phyloP scores from a whole-genome alignment of 2,113 vertebrate species.

The Ochotona princeps region DNA sequence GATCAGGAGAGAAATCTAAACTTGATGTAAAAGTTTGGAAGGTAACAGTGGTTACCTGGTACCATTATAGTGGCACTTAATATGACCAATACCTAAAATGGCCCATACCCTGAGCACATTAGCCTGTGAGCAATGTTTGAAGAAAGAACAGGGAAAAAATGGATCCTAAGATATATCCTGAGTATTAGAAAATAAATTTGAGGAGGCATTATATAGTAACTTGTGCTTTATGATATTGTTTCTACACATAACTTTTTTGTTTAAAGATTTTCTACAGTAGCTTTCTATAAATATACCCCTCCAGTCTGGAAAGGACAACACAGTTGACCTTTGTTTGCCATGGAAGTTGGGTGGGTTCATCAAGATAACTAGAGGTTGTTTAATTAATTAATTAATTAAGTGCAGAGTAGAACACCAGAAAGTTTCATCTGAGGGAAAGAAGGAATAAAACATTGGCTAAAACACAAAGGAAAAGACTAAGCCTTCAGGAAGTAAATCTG shows the following conservation, averaged over 20 bases:
- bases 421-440: not conserved
- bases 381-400: not conserved
- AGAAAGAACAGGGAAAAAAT: not conserved
- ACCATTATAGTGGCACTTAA: not conserved
- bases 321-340: not conserved
- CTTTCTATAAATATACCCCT: not conserved
- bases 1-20: not conserved
- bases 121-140: not conserved
- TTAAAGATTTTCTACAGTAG: not conserved
- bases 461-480: not conserved
- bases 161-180: not conserved
- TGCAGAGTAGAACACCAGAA: not conserved
- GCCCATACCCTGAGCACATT: not conserved
- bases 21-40: not conserved
- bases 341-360: not conserved
- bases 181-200: not conserved
- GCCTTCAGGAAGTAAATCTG: not conserved
- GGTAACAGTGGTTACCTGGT: not conserved
- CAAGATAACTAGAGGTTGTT: not conserved
- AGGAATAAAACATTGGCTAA: not conserved
- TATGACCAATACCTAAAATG: not conserved
- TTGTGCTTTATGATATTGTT: not conserved
- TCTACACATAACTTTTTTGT: not conserved
- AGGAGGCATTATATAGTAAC: not conserved
- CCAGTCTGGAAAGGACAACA: not conserved